Base-by-base conservation (phyloP, 2,113 vertebrate genomes). In the Callocephalon fimbriatum region DNA sequence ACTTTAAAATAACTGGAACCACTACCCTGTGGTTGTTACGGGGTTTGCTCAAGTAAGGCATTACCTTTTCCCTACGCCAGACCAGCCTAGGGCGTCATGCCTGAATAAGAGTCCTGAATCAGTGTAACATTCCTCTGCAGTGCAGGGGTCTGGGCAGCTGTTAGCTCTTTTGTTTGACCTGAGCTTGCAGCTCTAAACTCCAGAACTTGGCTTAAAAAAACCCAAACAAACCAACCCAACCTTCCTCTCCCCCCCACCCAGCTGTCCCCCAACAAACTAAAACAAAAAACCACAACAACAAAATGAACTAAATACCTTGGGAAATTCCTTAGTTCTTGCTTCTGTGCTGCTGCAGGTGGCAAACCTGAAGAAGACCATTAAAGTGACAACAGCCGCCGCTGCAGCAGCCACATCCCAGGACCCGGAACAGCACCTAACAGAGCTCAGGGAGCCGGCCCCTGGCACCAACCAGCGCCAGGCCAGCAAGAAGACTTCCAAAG, bases 311-410 rank as follows among this genome's bases (percentile, higher is more conserved):
- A 61, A 83, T 47, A 15, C 8, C 4, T 6, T n/a, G 51, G 63
- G 66, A 73, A 86, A 61, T n/a, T 27, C 37, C 14, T 68, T 25
- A 9, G 21, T n/a, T 58, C 13, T 81, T 77, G 40, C 44, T 84
- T 91, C 27, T 74, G 44, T 88, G 22, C 63, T 65, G 3, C 59
- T 95, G 78, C 95, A 99, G 99, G 99, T 99, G 26, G 99, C 99
- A 96, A 99, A 99, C 96, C 98, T 99, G 94, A 99, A 99, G 96
- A 99, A 99, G 98, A 99, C 99, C 8, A 98, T 99, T 95, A 99
- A 99, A 97, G 99, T 99, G 70, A 99, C 99, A 4, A 99, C 99
- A 2, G 99, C 99, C 1, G 99, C 99, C 0, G 99, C 99, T 0
- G 99, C 99, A 2, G 99, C 99, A 12, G 99, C 99, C 63, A 99